A percentile compares a stretch with the other conserved stretches of the same genome.
These are phyloP conservation scores for Drepana falcataria DNA, from an alignment of 2,888 invertebrate species.

Conservation along the genomic window DNA sequence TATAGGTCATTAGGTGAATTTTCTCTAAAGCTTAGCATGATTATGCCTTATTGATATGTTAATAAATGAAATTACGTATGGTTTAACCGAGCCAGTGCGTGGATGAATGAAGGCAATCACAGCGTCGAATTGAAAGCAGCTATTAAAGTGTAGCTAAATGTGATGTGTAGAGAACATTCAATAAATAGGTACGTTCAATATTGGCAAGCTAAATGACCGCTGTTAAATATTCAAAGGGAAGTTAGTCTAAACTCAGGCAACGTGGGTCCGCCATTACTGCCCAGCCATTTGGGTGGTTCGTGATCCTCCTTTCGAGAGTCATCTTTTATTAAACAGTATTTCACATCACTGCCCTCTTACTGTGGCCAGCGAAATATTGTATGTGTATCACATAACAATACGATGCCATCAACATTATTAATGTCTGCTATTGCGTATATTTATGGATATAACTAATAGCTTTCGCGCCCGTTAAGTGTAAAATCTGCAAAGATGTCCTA, in stretches of 20 bases:
- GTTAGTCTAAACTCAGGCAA: constrained; percentile 43
- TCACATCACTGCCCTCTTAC: constrained; percentile 32
- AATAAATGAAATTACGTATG: background rate
- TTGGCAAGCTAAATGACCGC: constrained; percentile 36
- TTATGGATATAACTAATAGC: too few relatives aligned
- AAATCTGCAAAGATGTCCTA: too few relatives aligned
- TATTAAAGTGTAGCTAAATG: background rate
- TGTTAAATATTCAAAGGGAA: constrained; percentile 57
- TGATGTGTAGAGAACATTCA: background rate
- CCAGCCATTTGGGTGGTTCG: constrained; percentile 30
- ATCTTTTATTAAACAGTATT: constrained; percentile 53
- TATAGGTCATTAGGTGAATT: too few relatives aligned
- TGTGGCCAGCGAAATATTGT: constrained; percentile 1
- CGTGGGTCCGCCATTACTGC: constrained; percentile 45
- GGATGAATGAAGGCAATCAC: too few relatives aligned
- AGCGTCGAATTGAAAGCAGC: background rate
- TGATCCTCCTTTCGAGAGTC: constrained; percentile 30
- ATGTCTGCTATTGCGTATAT: too few relatives aligned
- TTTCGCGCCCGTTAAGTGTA: too few relatives aligned
- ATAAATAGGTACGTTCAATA: constrained; percentile 5
- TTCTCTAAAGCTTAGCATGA: background rate
- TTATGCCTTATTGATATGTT: background rate
- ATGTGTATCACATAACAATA: background rate
- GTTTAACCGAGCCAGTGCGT: background rate
- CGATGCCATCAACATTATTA: background rate